Conservation (phyloP, 2,888 invertebrate species). For the Conomelus anceps region DNA sequence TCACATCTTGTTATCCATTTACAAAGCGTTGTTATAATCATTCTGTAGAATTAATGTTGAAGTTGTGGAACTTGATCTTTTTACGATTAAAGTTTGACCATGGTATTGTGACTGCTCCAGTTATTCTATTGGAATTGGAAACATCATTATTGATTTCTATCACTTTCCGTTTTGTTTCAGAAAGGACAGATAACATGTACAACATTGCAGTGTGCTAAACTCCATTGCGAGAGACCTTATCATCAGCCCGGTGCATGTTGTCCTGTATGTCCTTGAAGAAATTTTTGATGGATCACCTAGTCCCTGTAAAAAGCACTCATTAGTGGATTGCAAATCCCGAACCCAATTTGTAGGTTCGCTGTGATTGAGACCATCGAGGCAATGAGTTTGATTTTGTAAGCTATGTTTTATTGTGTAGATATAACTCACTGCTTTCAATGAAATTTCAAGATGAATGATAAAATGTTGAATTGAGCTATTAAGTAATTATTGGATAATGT, state of each 20-base stretch:
- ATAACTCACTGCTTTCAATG: background rate
- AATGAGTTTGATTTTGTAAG: background rate
- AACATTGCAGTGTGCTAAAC: slow-evolving; percentile 42
- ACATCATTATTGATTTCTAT: background rate
- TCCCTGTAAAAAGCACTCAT: background rate
- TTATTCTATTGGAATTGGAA: background rate
- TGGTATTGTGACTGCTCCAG: too few species aligned
- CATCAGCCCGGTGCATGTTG: slow-evolving; percentile 44
- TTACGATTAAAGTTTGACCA: too few species aligned
- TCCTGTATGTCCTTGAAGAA: slow-evolving; percentile 40
- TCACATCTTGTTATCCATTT: background rate
- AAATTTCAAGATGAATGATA: background rate
- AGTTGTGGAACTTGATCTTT: too few species aligned
- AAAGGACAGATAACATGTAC: slow-evolving; percentile 45
- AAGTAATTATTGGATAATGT: background rate
- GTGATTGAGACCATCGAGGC: background rate
- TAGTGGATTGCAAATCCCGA: background rate
- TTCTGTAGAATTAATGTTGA: too few species aligned
- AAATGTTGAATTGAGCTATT: background rate
- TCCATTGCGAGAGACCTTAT: slow-evolving; percentile 41
- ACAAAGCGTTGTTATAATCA: background rate
- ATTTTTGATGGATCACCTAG: background rate
- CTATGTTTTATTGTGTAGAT: background rate
- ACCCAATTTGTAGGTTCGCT: background rate
- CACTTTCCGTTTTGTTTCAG: slow-evolving; percentile 32